Conservation (phyloP, 1,140 invertebrate genomes). For the Calosoma granatense region DNA sequence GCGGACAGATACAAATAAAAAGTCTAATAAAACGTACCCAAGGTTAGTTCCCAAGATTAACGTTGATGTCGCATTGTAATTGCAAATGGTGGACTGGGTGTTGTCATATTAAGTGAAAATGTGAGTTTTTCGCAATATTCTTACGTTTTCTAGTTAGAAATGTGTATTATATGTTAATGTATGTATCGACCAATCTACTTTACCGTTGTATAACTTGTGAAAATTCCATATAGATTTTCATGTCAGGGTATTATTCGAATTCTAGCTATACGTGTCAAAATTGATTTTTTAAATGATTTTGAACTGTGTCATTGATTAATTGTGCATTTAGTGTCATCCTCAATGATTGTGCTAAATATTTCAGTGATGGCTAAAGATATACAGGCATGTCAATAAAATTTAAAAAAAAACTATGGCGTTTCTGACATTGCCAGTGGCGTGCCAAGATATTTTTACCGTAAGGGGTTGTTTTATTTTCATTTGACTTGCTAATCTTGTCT, state of each 20-base stretch:
- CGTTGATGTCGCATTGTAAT: too few species aligned
- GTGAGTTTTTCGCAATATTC: not conserved
- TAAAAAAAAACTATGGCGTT: not conserved
- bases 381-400: not conserved
- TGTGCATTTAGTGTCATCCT: not conserved
- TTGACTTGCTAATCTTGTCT: too few species aligned
- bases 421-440: not conserved
- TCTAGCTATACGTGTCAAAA: not conserved
- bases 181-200: too few species aligned
- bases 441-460: not conserved
- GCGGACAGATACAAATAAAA: too few species aligned
- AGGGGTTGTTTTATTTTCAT: too few species aligned
- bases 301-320: not conserved
- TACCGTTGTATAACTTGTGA: not conserved
- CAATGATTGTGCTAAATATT: not conserved
- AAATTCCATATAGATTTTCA: not conserved
- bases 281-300: not conserved
- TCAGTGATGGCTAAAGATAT: not conserved
- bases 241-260: not conserved
- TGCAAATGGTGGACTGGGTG: not conserved
- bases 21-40: too few species aligned
- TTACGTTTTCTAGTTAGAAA: not conserved
- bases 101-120: slow-evolving; percentile 6
- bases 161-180: not conserved
- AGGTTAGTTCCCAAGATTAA: too few species aligned